A percentile compares a stretch with the other conserved stretches of the same genome.
Conservation (phyloP, 2,797 vertebrate genomes). For the Lagodon rhomboides region DNA sequence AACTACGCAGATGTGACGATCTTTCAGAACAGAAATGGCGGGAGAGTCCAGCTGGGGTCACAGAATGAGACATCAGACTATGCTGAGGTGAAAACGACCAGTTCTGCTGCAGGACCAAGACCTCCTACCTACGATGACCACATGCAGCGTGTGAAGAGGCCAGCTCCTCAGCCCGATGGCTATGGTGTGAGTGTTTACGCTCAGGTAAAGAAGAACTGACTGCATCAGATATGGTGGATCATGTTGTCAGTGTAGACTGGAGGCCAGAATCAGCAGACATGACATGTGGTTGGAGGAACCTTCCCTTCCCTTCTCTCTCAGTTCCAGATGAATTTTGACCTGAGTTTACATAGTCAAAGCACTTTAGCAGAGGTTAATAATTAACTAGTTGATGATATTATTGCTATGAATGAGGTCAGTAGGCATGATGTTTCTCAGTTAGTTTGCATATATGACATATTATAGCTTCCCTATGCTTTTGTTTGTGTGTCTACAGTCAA, state of each 20-base stretch:
- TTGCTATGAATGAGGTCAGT: background rate
- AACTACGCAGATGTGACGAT: slow-evolving; percentile 61
- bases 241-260: background rate
- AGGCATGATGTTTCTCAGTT: background rate
- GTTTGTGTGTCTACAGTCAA: background rate
- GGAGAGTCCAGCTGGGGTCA: background rate
- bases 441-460: background rate
- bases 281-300: slow-evolving; percentile 1
- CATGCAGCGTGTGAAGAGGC: background rate
- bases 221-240: rapidly evolving
- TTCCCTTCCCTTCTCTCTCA: slow-evolving; percentile 10
- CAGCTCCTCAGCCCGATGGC: background rate
- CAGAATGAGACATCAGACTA: slow-evolving; percentile 25
- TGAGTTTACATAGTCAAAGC: slow-evolving; percentile 12
- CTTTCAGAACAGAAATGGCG: slow-evolving; percentile 11
- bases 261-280: background rate
- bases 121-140: slow-evolving; percentile 46
- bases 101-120: background rate
- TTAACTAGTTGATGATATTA: slow-evolving; percentile 23
- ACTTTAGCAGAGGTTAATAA: slow-evolving; percentile 51
- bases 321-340: background rate
- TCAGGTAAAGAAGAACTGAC: slow-evolving; percentile 16
- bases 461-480: background rate
- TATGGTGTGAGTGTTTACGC: background rate
- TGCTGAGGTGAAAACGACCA: slow-evolving; percentile 4